Evolutionary conservation across 30 jellyfish, hydroid and myxozoan species (phyloP), one percentile per base, ranked within the genome.

Genomic region (Cassiopea andromeda): DNA sequence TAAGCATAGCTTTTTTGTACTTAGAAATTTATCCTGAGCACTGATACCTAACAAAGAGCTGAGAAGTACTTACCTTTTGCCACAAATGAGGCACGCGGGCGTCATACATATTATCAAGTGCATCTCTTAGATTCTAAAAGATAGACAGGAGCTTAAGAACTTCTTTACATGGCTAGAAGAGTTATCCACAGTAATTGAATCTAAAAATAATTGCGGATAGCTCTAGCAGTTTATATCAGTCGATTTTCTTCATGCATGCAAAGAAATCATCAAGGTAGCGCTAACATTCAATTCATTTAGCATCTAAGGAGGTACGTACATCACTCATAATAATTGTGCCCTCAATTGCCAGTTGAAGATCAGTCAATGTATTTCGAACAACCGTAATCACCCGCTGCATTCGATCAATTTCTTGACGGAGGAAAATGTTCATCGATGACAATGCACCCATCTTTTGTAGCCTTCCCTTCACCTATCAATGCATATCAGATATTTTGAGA

Each of bases 311-410:
- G 12, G 64, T 3, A 54, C 73, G 15, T 80, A 94, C 98, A 94
- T 94, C 98, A 73, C 98, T 94, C 98, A 94, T 94, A 15, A 94
- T 94, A 50, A 94, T 94, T 13, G 98, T 94, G 9, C 98, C 98
- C 81, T 94, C 98, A 71, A 94, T 94, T 8, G 98, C 98, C 64
- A 94, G 97, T 71, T 90, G 97, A 48, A 94, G 78, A 68, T 94
- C 98, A 69, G 94, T 90, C 82, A 94, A 88, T 67, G 98, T 94
- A 69, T 81, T 94, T 2, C 98, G 97, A 10, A 94, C 98, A 58
- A 94, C 68, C 7, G 97, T 90, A 6, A 94, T 94, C 9, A 94
- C 98, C n/a, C 97, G 97, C 73, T 94, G 98, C 98, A 94, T 94
- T 46, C 98, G 97, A 80, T 94, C 98, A 45, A 94, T 85, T 71